Percentiles rank a stretch among this genome's conserved stretches.
Conservation (phyloP, 1,140 invertebrate species). For the Drosophila biarmipes region DNA sequence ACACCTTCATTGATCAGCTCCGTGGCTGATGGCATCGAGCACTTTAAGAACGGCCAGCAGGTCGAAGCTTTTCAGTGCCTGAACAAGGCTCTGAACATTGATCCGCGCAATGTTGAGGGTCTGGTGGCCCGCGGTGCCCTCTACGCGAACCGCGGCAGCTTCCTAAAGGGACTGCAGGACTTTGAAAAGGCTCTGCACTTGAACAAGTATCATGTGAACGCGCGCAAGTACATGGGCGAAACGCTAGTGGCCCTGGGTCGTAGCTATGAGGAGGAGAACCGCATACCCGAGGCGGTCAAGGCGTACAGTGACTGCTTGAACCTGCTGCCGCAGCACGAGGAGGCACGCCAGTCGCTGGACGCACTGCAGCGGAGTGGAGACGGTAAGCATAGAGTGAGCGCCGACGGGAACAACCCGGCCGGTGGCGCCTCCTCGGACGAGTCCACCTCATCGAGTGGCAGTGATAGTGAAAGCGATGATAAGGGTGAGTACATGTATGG, state of each 20-base stretch:
- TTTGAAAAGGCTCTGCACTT: conserved; percentile 95
- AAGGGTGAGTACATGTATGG: conserved; percentile 45
- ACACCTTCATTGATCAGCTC: conserved; percentile 86
- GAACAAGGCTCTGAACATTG: conserved; percentile 96
- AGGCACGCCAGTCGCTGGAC: conserved; percentile 92
- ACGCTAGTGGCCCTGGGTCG: conserved; percentile 94
- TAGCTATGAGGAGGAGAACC: conserved; percentile 93
- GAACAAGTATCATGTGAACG: conserved; percentile 96
- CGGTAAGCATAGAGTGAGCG: conserved; percentile 11
- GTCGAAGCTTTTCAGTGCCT: conserved; percentile 97
- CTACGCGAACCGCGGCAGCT: conserved; percentile 97
- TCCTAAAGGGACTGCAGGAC: conserved; percentile 96
- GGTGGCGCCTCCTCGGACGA: conserved; percentile 51
- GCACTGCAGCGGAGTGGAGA: conserved; percentile 56
- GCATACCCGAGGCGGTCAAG: conserved; percentile 93
- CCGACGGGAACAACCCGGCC: conserved; percentile 29
- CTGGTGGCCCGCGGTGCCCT: conserved; percentile 96
- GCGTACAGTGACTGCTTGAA: conserved; percentile 92
- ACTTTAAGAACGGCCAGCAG: conserved; percentile 95
- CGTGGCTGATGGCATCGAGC: conserved; percentile 96
- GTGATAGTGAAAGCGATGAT: conserved; percentile 50
- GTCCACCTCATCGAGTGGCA: conserved; percentile 59
- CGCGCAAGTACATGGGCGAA: conserved; percentile 96
- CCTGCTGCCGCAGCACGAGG: conserved; percentile 92
- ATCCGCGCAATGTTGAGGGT: conserved; percentile 96